Percentiles rank a stretch among this genome's conserved stretches.
These are phyloP conservation scores for Carduelis carduelis DNA, from an alignment of 2,797 vertebrate genomes.

Conservation along the genomic window DNA sequence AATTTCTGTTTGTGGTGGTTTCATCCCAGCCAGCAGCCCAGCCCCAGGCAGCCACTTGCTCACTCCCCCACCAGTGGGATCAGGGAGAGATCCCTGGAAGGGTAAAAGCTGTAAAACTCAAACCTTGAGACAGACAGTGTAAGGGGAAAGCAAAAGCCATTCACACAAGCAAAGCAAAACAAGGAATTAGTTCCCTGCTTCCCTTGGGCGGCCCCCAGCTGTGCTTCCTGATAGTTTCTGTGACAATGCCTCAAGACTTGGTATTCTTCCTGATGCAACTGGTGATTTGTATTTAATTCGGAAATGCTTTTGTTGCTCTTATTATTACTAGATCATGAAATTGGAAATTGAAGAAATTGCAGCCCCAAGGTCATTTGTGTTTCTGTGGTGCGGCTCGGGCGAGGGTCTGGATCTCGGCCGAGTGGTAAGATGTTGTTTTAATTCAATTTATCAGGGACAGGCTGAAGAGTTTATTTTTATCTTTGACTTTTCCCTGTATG, in stretches of 20 bases:
- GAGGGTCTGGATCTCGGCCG: slow-evolving; percentile 95
- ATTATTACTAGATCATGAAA: slow-evolving; percentile 89
- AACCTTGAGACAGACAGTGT: not conserved
- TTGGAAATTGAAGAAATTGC: slow-evolving; percentile 97
- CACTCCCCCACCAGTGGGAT: not conserved
- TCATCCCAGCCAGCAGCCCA: not conserved
- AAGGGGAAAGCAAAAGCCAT: not conserved
- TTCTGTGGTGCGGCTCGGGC: slow-evolving; percentile 96
- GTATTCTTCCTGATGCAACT: not conserved
- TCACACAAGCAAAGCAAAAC: not conserved
- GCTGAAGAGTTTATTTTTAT: slow-evolving; percentile 30
- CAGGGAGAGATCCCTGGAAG: not conserved
- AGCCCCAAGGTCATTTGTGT: slow-evolving; percentile 91
- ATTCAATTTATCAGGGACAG: not conserved
- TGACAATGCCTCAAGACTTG: not conserved
- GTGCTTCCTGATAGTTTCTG: not conserved
- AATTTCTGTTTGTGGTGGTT: not conserved
- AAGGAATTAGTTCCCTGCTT: not conserved
- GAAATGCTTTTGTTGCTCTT: not conserved
- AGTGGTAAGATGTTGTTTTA: slow-evolving; percentile 83
- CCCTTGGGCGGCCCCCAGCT: not conserved
- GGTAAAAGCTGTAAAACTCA: not conserved
- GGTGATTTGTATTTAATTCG: not conserved
- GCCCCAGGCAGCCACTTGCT: rapidly evolving
- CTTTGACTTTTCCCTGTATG: not conserved